A percentile compares a stretch with the other conserved stretches of the same genome.
Evolutionary conservation across 2,888 invertebrate genomes (phyloP).

Genomic region (Cephus spinipes): DNA sequence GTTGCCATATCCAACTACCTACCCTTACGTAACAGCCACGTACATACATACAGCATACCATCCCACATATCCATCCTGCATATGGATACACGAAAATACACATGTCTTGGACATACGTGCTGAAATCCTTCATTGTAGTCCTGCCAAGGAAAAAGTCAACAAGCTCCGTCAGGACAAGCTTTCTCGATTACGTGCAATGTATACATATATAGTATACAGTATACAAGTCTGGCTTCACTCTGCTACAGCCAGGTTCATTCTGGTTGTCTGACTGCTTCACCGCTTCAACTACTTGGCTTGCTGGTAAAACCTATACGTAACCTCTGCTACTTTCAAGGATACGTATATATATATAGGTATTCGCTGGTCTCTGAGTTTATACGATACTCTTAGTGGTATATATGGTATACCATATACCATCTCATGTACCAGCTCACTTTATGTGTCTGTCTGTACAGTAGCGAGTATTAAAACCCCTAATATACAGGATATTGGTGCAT

Average conservation of each 20-base stretch:
- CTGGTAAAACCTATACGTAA: background rate
- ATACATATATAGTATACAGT: background rate
- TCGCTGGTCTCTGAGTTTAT: background rate
- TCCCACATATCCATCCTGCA: background rate
- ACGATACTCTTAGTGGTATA: background rate
- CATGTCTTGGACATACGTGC: background rate
- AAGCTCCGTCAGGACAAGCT: background rate
- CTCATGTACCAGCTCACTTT: background rate
- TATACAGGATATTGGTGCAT: background rate
- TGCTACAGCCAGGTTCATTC: background rate
- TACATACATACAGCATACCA: background rate
- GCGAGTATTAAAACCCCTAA: background rate
- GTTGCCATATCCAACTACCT: background rate
- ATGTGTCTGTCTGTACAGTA: too few relatives aligned
- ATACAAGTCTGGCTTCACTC: background rate
- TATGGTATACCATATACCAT: background rate
- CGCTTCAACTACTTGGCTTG: background rate
- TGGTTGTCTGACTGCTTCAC: background rate
- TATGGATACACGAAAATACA: background rate
- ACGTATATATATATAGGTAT: background rate
- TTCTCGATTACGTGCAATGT: background rate
- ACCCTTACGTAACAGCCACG: background rate
- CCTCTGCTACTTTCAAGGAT: background rate
- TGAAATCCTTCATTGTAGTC: background rate
- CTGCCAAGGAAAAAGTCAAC: background rate